phyloP scores from a whole-genome alignment of 2,113 vertebrate genomes.

The Diphyllodes magnificus region DNA sequence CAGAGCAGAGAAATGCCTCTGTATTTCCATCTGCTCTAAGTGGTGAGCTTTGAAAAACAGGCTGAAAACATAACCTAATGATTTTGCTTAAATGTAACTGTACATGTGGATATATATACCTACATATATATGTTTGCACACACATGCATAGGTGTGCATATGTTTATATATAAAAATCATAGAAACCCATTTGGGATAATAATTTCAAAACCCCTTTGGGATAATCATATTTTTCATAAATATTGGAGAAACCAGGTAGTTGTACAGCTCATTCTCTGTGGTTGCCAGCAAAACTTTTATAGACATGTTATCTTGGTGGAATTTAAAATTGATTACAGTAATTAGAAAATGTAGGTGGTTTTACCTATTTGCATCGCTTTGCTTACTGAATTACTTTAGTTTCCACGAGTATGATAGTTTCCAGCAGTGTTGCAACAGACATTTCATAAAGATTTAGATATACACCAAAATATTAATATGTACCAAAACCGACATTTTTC shows the following conservation, averaged over 20 bases:
- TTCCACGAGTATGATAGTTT: neutral
- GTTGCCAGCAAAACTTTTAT: neutral
- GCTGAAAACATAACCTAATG: neutral
- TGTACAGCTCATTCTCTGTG: neutral
- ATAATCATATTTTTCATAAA: neutral
- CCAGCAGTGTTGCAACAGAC: neutral
- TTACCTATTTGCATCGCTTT: neutral
- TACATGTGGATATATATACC: neutral
- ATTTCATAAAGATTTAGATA: neutral
- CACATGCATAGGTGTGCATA: too few species aligned
- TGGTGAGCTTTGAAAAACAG: neutral
- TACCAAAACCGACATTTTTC: neutral
- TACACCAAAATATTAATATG: neutral
- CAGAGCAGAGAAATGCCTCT: neutral
- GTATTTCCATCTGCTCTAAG: neutral
- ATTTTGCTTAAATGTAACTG: neutral
- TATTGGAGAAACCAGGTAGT: neutral
- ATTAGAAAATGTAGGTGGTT: neutral
- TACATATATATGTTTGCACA: fast-evolving
- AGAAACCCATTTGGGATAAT: neutral
- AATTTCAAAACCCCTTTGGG: neutral
- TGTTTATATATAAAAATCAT: neutral
- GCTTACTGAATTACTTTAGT: neutral
- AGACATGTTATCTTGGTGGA: neutral
- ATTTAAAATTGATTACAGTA: neutral